Evolutionary conservation across 35 echinoderm and acorn worm genomes (phyloP), one percentile per base, ranked within the genome.

Genomic region (Stichopus chloronotus): DNA sequence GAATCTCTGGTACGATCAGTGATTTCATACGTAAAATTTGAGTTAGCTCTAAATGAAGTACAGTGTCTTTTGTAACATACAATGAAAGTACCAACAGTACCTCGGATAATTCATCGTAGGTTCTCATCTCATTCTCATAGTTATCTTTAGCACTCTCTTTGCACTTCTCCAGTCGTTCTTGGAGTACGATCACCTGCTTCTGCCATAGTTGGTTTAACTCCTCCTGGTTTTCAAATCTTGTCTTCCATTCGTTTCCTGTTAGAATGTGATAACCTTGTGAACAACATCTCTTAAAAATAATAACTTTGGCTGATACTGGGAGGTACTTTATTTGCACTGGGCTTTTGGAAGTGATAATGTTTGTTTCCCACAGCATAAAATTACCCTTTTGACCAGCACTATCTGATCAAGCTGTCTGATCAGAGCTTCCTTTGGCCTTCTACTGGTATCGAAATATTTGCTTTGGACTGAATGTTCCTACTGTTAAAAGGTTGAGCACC

Each of bases 201-300:
- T 96, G 88, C 20, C 95, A 81, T 0, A 95, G 97, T 57, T 95
- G 92, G 63, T 98, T 98, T 12, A 98, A 79, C 83, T 96, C 97
- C 20, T 98, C 94, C 71, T 98, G 97, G 19, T 94, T 96, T 94
- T 95, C 94, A 93, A 94, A 98, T 21, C 94, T 59, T 55, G 97
- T 98, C 81, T 98, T 98, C 97, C 97, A 98, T 61, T 98, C 97
- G 94, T 98, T 98, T 9, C 95, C 97, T 98, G 92, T 8, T 78
- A 93, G 54, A 16, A 90, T 52, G 94, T 43, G 30, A 43, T 43
- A 43, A 43, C 30, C 30, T 43, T 19, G 25, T 88, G 72, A 61
- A 60, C 30, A 61, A 60, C 30, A 43, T 43, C 30, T 43, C 30
- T 43, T 43, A 43, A 43, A 3, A 43, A 43, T 43, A 43, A 43